Conservation (phyloP, 2,113 vertebrate genomes). For the Pseudorasbora parva region DNA sequence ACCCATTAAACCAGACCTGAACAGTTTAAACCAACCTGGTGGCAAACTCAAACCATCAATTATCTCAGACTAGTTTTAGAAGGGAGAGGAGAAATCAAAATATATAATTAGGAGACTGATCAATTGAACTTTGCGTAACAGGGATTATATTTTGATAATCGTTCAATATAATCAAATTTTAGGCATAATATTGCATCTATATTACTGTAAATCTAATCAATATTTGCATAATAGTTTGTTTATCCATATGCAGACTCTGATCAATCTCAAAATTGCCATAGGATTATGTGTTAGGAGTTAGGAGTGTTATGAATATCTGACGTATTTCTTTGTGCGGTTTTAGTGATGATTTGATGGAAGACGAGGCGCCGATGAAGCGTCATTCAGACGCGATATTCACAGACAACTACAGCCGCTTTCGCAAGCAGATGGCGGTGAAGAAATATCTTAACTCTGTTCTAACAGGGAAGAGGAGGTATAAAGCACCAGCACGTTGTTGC, state of each 20-base stretch:
- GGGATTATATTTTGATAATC: not conserved
- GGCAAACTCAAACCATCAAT: not conserved
- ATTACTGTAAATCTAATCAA: not conserved
- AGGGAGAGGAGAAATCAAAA: not conserved
- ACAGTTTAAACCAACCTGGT: not conserved
- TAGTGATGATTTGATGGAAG: constrained; percentile 81
- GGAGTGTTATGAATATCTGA: not conserved
- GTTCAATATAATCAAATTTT: not conserved
- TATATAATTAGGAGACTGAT: not conserved
- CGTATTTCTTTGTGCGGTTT: constrained; percentile 11
- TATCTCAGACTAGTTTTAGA: not conserved
- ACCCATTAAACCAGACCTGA: not conserved
- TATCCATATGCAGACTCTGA: not conserved
- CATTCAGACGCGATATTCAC: constrained; percentile 97
- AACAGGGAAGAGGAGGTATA: constrained; percentile 91
- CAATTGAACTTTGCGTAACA: not conserved
- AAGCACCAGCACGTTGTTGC: not conserved
- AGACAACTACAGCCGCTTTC: constrained; percentile 94
- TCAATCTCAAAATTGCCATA: not conserved
- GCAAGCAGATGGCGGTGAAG: constrained; percentile 96
- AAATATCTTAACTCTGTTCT: constrained; percentile 94
- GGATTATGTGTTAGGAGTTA: not conserved
- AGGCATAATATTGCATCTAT: not conserved
- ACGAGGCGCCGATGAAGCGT: constrained; percentile 84
- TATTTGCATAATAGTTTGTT: not conserved